These are phyloP conservation scores for Phaedon cochleariae DNA, from an alignment of 2,888 invertebrate genomes.

Conservation along the genomic window DNA sequence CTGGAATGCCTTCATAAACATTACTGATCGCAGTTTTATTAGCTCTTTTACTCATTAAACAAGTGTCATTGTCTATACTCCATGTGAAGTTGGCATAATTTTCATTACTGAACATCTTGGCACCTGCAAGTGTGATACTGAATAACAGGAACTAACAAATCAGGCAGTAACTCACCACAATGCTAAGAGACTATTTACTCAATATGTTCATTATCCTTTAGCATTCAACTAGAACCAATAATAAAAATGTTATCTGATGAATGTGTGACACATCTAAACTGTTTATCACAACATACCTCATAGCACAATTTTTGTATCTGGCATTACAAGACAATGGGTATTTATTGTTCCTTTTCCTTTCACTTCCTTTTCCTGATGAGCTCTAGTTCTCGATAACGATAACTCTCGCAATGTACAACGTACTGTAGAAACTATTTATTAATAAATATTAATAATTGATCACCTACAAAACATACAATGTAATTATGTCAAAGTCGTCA, in stretches of 20 bases:
- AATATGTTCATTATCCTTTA: not conserved
- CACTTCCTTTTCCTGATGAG: too few relatives aligned
- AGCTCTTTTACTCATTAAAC: slow-evolving; percentile 53
- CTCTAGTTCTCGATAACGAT: too few relatives aligned
- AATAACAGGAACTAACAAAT: not conserved
- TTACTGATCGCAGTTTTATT: slow-evolving; percentile 69
- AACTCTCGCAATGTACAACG: too few relatives aligned
- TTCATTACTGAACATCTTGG: slow-evolving; percentile 1
- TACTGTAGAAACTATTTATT: too few relatives aligned
- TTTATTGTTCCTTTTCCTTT: not conserved
- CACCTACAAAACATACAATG: too few relatives aligned
- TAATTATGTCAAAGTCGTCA: too few relatives aligned
- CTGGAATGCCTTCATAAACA: slow-evolving; percentile 91
- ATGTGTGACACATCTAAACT: not conserved
- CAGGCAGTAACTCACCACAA: not conserved
- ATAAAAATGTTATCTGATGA: not conserved
- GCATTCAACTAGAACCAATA: slow-evolving; percentile 9
- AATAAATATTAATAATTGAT: too few relatives aligned
- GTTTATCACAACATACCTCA: not conserved
- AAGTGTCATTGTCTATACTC: slow-evolving; percentile 54
- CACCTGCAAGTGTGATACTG: not conserved
- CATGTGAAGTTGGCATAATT: not conserved
- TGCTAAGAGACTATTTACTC: not conserved
- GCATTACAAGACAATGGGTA: not conserved
- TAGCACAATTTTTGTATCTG: not conserved